These are phyloP conservation scores for Drosophila helvetica DNA, from an alignment of 2,888 invertebrate species.

Conservation along the genomic window DNA sequence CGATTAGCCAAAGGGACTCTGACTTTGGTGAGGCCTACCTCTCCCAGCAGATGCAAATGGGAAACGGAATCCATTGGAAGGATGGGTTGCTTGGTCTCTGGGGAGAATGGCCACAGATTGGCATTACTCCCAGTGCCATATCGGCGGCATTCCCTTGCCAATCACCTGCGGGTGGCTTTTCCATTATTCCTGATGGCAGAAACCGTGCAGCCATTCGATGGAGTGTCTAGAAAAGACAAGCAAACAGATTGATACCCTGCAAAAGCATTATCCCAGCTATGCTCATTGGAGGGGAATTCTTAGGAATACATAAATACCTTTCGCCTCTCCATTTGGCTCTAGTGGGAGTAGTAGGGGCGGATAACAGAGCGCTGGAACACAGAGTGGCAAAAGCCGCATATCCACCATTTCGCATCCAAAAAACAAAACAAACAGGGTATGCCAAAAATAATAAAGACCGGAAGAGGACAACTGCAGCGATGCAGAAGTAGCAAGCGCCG, in stretches of 20 bases:
- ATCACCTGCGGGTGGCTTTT: not conserved
- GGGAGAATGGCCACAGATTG: not conserved
- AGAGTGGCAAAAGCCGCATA: not conserved
- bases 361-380: too few relatives aligned
- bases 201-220: not conserved
- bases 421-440: not conserved
- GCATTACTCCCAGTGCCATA: too few relatives aligned
- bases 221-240: slow-evolving; percentile 26
- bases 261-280: too few relatives aligned
- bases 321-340: too few relatives aligned
- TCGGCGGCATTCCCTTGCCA: not conserved
- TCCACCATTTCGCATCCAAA: not conserved
- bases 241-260: not conserved
- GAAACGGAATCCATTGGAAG: not conserved
- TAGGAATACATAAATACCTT: too few relatives aligned
- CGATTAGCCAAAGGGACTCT: slow-evolving; percentile 18
- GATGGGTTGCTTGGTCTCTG: not conserved
- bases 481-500: slow-evolving; percentile 15
- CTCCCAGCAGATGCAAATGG: slow-evolving; percentile 4
- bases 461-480: slow-evolving; percentile 27
- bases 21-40: not conserved
- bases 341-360: too few relatives aligned
- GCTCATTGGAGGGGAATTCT: too few relatives aligned
- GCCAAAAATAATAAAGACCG: slow-evolving; percentile 6
- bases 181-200: not conserved